Conservation (phyloP, 2,888 invertebrate species). For the Blera fallax region DNA sequence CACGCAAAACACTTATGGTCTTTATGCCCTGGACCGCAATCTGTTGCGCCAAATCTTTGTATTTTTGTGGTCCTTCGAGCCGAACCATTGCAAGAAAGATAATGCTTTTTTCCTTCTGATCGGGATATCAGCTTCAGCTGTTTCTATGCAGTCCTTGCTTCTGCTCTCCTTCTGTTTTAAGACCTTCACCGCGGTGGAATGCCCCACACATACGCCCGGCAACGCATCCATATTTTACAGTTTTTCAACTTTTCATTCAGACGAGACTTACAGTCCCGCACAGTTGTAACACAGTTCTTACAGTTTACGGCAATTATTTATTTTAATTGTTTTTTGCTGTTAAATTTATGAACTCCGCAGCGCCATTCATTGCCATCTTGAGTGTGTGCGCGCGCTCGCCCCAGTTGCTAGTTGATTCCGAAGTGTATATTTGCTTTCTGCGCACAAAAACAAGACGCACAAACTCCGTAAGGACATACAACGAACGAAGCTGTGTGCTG, state of each 20-base stretch:
- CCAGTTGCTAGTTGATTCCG: neutral
- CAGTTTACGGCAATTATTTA: constrained; percentile 75
- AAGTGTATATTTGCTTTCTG: neutral
- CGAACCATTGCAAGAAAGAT: no score
- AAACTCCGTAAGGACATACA: constrained; percentile 47
- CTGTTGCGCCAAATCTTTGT: no score
- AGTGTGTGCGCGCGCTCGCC: constrained; percentile 33
- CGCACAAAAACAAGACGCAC: constrained; percentile 26
- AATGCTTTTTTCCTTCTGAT: no score
- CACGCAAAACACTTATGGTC: no score
- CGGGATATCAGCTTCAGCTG: no score
- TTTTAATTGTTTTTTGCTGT: constrained; percentile 74
- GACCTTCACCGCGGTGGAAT: neutral
- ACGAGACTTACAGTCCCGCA: constrained; percentile 34
- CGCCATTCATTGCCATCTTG: constrained; percentile 63
- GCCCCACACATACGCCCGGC: neutral
- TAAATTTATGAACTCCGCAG: constrained; percentile 74
- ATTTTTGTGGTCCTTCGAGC: no score
- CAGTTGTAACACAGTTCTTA: constrained; percentile 73
- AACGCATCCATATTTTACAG: constrained; percentile 39
- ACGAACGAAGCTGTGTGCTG: constrained; percentile 34
- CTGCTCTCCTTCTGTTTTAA: neutral
- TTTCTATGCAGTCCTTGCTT: no score
- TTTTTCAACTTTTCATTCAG: constrained; percentile 21
- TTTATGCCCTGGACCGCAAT: no score